These are phyloP conservation scores for Leucozona laternaria DNA, from an alignment of 2,888 invertebrate species.

Conservation along the genomic window DNA sequence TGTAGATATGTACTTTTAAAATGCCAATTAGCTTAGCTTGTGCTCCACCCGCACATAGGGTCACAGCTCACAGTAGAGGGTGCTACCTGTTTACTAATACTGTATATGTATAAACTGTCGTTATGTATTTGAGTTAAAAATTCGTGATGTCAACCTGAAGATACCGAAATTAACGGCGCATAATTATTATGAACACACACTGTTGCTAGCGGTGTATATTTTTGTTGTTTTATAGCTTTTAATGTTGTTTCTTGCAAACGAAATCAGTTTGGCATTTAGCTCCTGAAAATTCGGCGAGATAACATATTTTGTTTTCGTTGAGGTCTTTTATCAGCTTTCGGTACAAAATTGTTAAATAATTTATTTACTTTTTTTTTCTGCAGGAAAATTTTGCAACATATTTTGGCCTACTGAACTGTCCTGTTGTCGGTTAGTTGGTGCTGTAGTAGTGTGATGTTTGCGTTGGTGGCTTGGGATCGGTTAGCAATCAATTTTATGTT, in stretches of 20 bases:
- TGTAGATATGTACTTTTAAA: slow-evolving; percentile 51
- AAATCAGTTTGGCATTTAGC: slow-evolving; percentile 59
- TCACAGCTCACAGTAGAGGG: slow-evolving; percentile 33
- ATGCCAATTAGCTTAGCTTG: slow-evolving; percentile 66
- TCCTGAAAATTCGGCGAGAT: slow-evolving; percentile 31
- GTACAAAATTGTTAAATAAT: slow-evolving; percentile 6
- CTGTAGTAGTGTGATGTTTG: background rate
- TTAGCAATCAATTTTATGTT: background rate
- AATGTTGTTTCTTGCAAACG: background rate
- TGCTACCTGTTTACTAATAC: slow-evolving; percentile 27
- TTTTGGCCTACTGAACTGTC: slow-evolving; percentile 35
- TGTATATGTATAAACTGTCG: background rate
- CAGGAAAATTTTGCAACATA: slow-evolving; percentile 39
- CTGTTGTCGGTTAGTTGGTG: background rate
- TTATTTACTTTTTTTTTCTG: too few species aligned
- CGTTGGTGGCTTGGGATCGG: background rate
- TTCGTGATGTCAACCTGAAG: slow-evolving; percentile 18
- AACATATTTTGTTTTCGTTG: slow-evolving; percentile 7
- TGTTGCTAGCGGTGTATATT: background rate
- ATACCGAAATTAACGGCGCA: slow-evolving; percentile 51
- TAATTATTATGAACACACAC: slow-evolving; percentile 47
- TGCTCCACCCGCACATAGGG: slow-evolving; percentile 68
- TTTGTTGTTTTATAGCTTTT: background rate
- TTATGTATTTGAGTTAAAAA: slow-evolving; percentile 23
- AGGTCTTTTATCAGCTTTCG: slow-evolving; percentile 32